phyloP scores from a whole-genome alignment of 2,888 invertebrate species.

The Apodemia duryi region DNA sequence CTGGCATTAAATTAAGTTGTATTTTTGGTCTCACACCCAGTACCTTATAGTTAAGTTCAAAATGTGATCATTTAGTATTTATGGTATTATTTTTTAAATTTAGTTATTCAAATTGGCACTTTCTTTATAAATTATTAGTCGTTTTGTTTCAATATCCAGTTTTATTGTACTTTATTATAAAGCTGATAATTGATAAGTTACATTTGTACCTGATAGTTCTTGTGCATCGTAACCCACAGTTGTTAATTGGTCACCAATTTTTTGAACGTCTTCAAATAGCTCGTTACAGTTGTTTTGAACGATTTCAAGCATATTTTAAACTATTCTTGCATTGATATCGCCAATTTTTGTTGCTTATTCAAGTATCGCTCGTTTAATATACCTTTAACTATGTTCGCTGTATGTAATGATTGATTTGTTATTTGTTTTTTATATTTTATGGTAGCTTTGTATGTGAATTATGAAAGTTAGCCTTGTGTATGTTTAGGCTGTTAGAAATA shows the following conservation, averaged over 20 bases:
- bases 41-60: conserved; percentile 76
- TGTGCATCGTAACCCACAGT: background rate
- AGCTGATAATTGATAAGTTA: background rate
- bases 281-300: background rate
- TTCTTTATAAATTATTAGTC: conserved; percentile 3
- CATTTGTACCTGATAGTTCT: background rate
- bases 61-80: conserved; percentile 76
- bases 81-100: conserved; percentile 45
- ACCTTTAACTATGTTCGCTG: conserved; percentile 38
- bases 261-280: background rate
- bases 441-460: conserved; percentile 59
- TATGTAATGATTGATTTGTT: conserved; percentile 58
- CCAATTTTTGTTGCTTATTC: conserved; percentile 11
- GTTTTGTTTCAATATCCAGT: background rate
- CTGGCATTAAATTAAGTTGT: conserved; percentile 58
- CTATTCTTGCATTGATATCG: background rate
- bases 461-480: conserved; percentile 47
- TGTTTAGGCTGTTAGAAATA: conserved; percentile 72
- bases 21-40: conserved; percentile 54
- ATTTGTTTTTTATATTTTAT: conserved; percentile 67
- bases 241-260: background rate
- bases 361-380: conserved; percentile 12
- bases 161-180: background rate
- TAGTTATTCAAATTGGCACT: conserved; percentile 12
- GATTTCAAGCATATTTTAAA: background rate